Evolutionary conservation across 1,140 invertebrate genomes (phyloP).

Genomic region (Drosophila kikkawai): DNA sequence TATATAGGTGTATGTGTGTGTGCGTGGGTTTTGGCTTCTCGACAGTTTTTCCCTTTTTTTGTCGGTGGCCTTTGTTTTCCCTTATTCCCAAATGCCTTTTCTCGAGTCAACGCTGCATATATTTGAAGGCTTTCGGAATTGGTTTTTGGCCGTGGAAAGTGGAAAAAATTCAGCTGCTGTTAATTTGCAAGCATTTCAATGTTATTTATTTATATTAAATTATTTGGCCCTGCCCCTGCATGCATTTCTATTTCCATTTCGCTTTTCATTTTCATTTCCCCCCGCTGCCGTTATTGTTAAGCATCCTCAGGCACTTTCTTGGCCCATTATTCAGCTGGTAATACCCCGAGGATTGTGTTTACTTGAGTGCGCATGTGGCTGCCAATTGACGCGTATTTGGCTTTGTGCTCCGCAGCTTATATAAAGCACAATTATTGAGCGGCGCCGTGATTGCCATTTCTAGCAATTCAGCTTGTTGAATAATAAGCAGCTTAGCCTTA

Average conservation of each 20-base stretch:
- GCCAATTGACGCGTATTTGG: conserved; percentile 83
- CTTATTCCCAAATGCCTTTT: conserved; percentile 68
- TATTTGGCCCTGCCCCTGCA: conserved; percentile 22
- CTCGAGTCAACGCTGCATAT: conserved; percentile 70
- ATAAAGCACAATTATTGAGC: conserved; percentile 78
- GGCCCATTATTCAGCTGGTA: conserved; percentile 74
- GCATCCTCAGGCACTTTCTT: conserved; percentile 48
- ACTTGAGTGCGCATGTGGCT: conserved; percentile 81
- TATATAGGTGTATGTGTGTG: not conserved
- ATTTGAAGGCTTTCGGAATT: conserved; percentile 31
- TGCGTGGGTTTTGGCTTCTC: conserved; percentile 14
- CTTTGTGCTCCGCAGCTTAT: conserved; percentile 66
- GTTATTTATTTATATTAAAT: conserved; percentile 79
- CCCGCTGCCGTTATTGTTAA: conserved; percentile 69
- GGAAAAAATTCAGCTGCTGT: conserved; percentile 53
- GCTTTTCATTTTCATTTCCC: conserved; percentile 14
- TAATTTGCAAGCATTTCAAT: conserved; percentile 61
- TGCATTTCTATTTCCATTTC: conserved; percentile 20
- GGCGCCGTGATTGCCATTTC: conserved; percentile 72
- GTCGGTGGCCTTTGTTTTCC: conserved; percentile 22
- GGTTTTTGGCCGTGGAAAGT: conserved; percentile 49
- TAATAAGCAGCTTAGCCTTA: conserved; percentile 77
- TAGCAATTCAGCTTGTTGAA: conserved; percentile 57
- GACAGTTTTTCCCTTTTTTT: conserved; percentile 27
- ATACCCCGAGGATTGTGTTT: conserved; percentile 81